phyloP scores from a whole-genome alignment of 2,797 vertebrate genomes.

The Psittacula echo region DNA sequence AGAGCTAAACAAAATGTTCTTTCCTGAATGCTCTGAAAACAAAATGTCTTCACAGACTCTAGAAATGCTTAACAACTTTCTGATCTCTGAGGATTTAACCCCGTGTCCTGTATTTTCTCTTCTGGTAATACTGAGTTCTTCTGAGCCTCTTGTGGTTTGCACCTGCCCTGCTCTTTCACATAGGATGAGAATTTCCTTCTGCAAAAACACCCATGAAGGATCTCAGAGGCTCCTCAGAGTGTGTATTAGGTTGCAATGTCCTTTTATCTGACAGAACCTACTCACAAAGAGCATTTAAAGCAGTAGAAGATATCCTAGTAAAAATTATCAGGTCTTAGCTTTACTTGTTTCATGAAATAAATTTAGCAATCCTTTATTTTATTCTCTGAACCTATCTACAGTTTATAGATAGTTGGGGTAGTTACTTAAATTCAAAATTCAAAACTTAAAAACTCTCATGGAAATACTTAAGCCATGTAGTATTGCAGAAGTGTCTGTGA shows the following conservation, averaged over 20 bases:
- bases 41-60: not conserved
- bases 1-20: not conserved
- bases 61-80: not conserved
- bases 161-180: not conserved
- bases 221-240: not conserved
- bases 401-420: not conserved
- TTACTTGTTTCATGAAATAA: not conserved
- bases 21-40: not conserved
- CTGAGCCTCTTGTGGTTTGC: not conserved
- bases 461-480: not conserved
- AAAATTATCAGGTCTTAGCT: not conserved
- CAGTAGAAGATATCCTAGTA: not conserved
- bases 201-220: not conserved
- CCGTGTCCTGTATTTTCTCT: not conserved
- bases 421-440: not conserved
- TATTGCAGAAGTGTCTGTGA: not conserved
- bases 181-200: not conserved
- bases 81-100: not conserved
- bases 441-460: not conserved
- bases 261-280: slow-evolving; percentile 22
- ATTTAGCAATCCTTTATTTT: not conserved
- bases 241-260: not conserved
- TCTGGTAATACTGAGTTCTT: not conserved
- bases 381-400: not conserved
- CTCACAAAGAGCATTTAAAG: slow-evolving; percentile 21